Evolutionary conservation across 2,888 invertebrate species (phyloP), one percentile per base, ranked within the genome.

Genomic region (Rotaria macrura): DNA sequence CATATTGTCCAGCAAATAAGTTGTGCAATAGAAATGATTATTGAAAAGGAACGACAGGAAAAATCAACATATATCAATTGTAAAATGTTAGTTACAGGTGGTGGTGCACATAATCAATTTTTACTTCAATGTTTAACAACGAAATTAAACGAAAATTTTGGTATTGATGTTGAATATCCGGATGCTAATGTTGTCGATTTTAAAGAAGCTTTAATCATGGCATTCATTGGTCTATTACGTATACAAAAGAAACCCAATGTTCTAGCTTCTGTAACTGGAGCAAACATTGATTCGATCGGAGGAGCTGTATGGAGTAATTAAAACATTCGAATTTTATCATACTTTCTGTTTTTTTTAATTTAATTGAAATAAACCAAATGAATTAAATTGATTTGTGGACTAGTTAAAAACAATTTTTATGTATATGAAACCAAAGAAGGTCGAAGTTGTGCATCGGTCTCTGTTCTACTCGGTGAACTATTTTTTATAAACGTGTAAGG

Each of bases 71-170:
- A 52, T 83, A 6, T 20, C 0, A 57, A 57, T 29, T 85, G 47
- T 1, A 87, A 87, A 38, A 87, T 90, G 38, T 87, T 90, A 29
- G 87, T 90, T 20, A 89, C 90, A 5, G 90, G 90, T 17, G 90
- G 90, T 14, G 90, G 89, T n/a, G 89, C 89, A 54, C 87, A 88
- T 85, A 90, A 89, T 87, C 87, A 87, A 65, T 88, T 88, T 86
- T 88, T 90, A 29, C 87, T 89, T 84, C 72, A 87, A 25, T 47
- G 85, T 12, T 87, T 90, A 47, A 85, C 87, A 40, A 86, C 1
- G 25, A 10, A 43, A 79, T n/a, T 79, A n/a, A 4, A 43, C 4
- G 9, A 43, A 25, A 25, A 40, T 25, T 79, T 79, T 43, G 1
- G 12, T 9, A 79, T 79, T n/a, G 43, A 79, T 9, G 25, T 43